phyloP scores from a whole-genome alignment of 2,888 invertebrate genomes.

The Heteromyza rotundicornis region DNA sequence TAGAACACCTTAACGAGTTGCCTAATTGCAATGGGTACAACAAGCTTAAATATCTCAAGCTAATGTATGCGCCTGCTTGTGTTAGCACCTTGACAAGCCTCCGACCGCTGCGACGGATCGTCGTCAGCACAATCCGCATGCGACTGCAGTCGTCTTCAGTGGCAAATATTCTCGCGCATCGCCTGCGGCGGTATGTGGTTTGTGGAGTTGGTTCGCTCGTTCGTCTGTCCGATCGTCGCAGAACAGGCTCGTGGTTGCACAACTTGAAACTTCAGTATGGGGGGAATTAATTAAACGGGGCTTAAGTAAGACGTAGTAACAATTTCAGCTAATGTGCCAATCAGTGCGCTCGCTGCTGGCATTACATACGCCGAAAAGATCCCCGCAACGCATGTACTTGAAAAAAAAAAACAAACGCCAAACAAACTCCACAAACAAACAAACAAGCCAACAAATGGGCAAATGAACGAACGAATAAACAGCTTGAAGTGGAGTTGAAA shows the following conservation, averaged over 20 bases:
- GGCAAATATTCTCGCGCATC: neutral
- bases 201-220: too few species aligned
- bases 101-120: neutral
- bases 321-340: constrained; percentile 49
- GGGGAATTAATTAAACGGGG: constrained; percentile 38
- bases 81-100: neutral
- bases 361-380: neutral
- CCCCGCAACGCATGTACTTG: neutral
- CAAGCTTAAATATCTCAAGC: constrained; percentile 8
- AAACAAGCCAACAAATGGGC: neutral
- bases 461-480: too few species aligned
- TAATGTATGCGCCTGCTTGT: neutral
- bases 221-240: too few species aligned
- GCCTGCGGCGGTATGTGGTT: neutral
- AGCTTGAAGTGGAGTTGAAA: too few species aligned
- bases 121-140: neutral
- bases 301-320: constrained; percentile 52
- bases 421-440: neutral
- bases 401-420: constrained; percentile 13
- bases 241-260: neutral
- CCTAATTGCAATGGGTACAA: constrained; percentile 7
- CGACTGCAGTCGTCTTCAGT: neutral
- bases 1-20: constrained; percentile 3
- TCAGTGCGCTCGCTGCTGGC: constrained; percentile 31
- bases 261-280: constrained; percentile 3